phyloP scores from a whole-genome alignment of 2,888 invertebrate species.

The Melolontha melolontha region DNA sequence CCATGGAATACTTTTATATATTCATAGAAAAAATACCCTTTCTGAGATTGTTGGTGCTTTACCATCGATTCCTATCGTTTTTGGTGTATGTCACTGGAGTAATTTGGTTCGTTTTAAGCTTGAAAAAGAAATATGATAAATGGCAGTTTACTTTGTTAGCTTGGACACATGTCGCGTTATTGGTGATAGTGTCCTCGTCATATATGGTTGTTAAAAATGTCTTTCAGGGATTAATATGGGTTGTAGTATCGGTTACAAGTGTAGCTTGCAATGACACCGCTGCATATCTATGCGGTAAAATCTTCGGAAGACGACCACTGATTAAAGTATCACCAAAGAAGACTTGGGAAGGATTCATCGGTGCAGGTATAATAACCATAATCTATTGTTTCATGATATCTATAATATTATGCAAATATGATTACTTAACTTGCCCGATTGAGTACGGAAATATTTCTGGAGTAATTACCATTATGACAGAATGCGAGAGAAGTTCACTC shows the following conservation, averaged over 20 bases:
- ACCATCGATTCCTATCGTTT: constrained; percentile 97
- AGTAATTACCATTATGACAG: constrained; percentile 87
- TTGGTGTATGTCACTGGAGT: constrained; percentile 95
- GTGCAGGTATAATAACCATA: constrained; percentile 94
- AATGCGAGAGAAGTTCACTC: constrained; percentile 90
- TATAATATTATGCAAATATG: constrained; percentile 88
- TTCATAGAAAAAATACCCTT: constrained; percentile 71
- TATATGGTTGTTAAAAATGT: constrained; percentile 98
- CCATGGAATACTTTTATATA: constrained; percentile 95
- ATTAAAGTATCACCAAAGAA: constrained; percentile 99
- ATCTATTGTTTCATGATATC: constrained; percentile 90
- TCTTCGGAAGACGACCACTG: constrained; percentile 97
- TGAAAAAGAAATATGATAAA: constrained; percentile 97
- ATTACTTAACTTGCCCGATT: constrained; percentile 97
- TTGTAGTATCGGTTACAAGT: constrained; percentile 97
- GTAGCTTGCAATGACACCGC: constrained; percentile 99
- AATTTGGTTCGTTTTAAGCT: constrained; percentile 95
- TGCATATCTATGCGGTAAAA: constrained; percentile 99
- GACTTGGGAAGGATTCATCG: constrained; percentile 99
- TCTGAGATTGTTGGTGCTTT: constrained; percentile 87
- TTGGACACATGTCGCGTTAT: constrained; percentile 97
- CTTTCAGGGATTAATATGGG: constrained; percentile 93
- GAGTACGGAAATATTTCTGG: constrained; percentile 92
- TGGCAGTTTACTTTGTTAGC: constrained; percentile 98
- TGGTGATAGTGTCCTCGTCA: constrained; percentile 97